Evolutionary conservation across 2,797 vertebrate genomes (phyloP).

Genomic region (Epinephelus malabaricus): DNA sequence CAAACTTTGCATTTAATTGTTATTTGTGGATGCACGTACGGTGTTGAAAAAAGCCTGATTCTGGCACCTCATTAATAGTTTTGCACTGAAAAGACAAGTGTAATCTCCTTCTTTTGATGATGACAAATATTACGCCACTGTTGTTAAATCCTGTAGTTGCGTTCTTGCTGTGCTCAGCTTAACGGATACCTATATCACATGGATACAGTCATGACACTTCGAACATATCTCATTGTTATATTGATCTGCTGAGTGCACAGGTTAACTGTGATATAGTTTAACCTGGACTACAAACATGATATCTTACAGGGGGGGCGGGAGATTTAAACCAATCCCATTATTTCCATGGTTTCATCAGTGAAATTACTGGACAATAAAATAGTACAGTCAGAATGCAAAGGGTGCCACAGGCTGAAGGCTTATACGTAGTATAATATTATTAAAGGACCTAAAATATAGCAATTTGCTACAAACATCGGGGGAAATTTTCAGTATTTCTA

Average conservation of each 20-base stretch:
- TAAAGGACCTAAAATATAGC: slow-evolving; percentile 79
- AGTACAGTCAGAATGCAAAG: slow-evolving; percentile 60
- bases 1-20: slow-evolving; percentile 1
- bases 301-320: slow-evolving; percentile 16
- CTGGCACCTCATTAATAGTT: not conserved
- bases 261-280: slow-evolving; percentile 9
- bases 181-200: slow-evolving; percentile 34
- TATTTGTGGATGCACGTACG: not conserved
- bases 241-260: slow-evolving; percentile 13
- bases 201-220: slow-evolving; percentile 48
- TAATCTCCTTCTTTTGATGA: slow-evolving; percentile 41
- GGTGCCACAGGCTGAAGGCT: slow-evolving; percentile 75
- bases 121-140: not conserved
- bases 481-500: slow-evolving; percentile 69
- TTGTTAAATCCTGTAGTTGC: slow-evolving; percentile 25
- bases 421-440: slow-evolving; percentile 82
- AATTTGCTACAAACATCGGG: slow-evolving; percentile 85
- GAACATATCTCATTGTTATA: slow-evolving; percentile 24
- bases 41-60: slow-evolving; percentile 2
- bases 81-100: slow-evolving; percentile 73
- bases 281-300: slow-evolving; percentile 36
- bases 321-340: slow-evolving; percentile 22
- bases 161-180: slow-evolving; percentile 17
- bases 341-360: slow-evolving; percentile 39
- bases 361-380: slow-evolving; percentile 59